Percentiles rank a stretch among this genome's conserved stretches.
Conservation (phyloP, 1,140 invertebrate species). For the Mesaphorura yosii region DNA sequence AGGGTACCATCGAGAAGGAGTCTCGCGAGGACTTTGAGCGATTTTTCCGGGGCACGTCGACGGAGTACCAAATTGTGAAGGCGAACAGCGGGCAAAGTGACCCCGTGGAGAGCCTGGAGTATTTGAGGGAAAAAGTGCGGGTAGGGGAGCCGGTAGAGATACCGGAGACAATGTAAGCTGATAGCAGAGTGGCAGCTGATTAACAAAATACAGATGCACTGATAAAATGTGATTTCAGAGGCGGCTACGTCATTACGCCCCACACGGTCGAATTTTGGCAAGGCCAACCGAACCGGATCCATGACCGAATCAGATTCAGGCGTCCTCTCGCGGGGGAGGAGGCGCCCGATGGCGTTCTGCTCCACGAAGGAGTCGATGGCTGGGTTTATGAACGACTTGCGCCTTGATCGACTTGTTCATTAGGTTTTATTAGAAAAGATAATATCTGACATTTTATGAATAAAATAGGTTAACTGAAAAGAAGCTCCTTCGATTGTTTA, state of each 20-base stretch:
- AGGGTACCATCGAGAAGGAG: conserved; percentile 66
- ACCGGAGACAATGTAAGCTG: conserved; percentile 54
- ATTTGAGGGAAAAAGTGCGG: conserved; percentile 54
- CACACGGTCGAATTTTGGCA: conserved; percentile 89
- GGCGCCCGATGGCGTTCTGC: conserved; percentile 47
- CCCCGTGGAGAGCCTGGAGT: conserved; percentile 55
- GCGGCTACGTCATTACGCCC: conserved; percentile 77
- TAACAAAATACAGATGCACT: background rate
- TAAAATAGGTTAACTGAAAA: too few relatives aligned
- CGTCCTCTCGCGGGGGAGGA: conserved; percentile 45
- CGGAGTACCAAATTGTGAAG: conserved; percentile 77
- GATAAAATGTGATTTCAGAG: conserved; percentile 60
- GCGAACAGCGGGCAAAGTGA: conserved; percentile 71
- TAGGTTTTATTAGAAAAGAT: too few relatives aligned
- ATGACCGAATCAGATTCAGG: conserved; percentile 81
- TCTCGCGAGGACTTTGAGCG: conserved; percentile 53
- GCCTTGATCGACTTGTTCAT: too few relatives aligned
- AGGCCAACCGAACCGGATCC: conserved; percentile 83
- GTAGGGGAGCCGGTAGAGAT: too few relatives aligned
- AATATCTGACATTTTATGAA: too few relatives aligned
- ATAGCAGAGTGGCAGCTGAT: conserved; percentile 30
- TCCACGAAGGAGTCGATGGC: conserved; percentile 64
- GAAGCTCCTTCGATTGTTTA: too few relatives aligned
- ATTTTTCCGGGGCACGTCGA: too few relatives aligned
- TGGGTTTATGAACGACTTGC: conserved; percentile 87